Percentiles rank a stretch among this genome's conserved stretches.
phyloP scores from a whole-genome alignment of 1,140 invertebrate species.

The Cotesia chilonis region DNA sequence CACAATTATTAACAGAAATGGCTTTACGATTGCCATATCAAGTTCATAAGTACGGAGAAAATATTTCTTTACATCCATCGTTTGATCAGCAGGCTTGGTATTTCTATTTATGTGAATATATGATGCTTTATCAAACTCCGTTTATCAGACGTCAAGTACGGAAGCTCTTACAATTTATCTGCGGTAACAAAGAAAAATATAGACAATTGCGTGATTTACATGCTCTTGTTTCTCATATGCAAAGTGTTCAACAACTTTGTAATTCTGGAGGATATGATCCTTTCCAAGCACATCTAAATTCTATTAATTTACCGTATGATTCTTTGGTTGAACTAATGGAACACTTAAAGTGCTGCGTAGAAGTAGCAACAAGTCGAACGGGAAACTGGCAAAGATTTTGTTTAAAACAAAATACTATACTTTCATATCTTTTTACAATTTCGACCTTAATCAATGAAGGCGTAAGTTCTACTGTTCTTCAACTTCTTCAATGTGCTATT shows the following conservation, averaged over 20 bases:
- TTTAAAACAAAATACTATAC: conserved; percentile 76
- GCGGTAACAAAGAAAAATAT: conserved; percentile 96
- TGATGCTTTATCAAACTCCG: conserved; percentile 90
- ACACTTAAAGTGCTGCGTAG: conserved; percentile 92
- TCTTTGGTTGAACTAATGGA: conserved; percentile 92
- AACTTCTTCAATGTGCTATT: conserved; percentile 87
- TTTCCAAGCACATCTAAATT: conserved; percentile 62
- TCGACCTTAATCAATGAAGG: conserved; percentile 85
- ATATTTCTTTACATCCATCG: conserved; percentile 64
- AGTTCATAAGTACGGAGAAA: conserved; percentile 80
- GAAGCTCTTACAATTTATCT: conserved; percentile 91
- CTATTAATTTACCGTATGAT: conserved; percentile 81
- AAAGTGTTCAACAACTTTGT: conserved; percentile 71
- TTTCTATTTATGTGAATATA: conserved; percentile 91
- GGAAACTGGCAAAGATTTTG: conserved; percentile 97
- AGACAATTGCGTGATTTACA: conserved; percentile 92
- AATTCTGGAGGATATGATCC: conserved; percentile 69
- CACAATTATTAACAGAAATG: conserved; percentile 93
- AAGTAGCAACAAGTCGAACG: conserved; percentile 90
- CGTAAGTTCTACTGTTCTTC: conserved; percentile 89
- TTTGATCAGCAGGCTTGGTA: conserved; percentile 77
- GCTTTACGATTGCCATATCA: conserved; percentile 93
- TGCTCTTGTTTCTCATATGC: conserved; percentile 82
- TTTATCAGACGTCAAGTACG: conserved; percentile 82
- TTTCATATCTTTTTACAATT: conserved; percentile 61